Evolutionary conservation across 2,113 vertebrate species (phyloP).

Genomic region (Ahaetulla prasina): DNA sequence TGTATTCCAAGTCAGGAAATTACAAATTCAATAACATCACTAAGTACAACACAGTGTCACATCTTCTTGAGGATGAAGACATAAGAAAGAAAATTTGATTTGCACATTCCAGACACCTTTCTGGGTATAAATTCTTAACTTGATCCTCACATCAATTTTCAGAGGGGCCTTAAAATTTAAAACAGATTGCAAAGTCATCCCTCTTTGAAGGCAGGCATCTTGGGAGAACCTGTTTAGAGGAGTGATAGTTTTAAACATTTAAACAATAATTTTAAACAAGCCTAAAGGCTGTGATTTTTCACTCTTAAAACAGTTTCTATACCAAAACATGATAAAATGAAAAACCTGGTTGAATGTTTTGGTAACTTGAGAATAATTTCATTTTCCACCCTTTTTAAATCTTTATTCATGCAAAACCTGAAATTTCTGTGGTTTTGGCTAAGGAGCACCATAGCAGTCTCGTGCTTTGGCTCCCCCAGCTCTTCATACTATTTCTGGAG

Average conservation of each 20-base stretch:
- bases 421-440: slow-evolving; percentile 8
- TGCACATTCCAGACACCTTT: background rate
- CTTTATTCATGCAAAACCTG: slow-evolving; percentile 4
- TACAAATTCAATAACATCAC: background rate
- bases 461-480: background rate
- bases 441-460: background rate
- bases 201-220: background rate
- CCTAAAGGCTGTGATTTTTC: background rate
- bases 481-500: background rate
- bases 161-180: background rate
- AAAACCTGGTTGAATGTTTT: slow-evolving; percentile 1
- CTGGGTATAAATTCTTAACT: background rate
- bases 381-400: background rate
- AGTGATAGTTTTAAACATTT: background rate
- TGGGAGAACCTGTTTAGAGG: background rate
- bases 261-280: background rate
- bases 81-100: background rate
- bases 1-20: background rate
- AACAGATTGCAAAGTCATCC: background rate
- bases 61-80: background rate
- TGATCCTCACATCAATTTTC: background rate
- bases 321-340: background rate
- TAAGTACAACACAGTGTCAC: background rate
- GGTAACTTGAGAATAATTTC: slow-evolving; percentile 9
- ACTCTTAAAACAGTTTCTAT: background rate